Conservation (phyloP, 2,113 vertebrate species). For the Ascaphus truei region DNA sequence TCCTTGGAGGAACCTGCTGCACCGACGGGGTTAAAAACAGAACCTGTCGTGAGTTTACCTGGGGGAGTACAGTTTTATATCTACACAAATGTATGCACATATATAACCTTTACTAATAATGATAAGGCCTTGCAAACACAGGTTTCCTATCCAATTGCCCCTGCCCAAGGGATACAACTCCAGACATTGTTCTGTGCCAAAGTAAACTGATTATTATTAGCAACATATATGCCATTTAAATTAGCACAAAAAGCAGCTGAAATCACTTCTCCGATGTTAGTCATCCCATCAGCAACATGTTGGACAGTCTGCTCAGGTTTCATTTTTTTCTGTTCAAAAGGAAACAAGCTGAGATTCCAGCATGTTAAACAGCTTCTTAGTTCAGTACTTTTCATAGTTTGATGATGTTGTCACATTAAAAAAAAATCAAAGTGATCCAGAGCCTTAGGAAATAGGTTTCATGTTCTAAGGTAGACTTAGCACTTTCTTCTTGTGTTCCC, state of each 20-base stretch:
- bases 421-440: not conserved
- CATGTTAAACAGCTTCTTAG: not conserved
- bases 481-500: constrained; percentile 1
- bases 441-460: not conserved
- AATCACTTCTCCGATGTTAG: not conserved
- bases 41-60: too few relatives aligned
- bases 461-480: constrained; percentile 10
- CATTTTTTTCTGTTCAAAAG: not conserved
- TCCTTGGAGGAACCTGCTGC: too few relatives aligned
- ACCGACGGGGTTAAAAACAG: too few relatives aligned
- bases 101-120: not conserved
- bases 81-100: too few relatives aligned
- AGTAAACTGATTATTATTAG: constrained; percentile 1
- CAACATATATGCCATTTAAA: not conserved
- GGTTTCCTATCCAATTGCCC: not conserved
- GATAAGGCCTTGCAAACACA: too few relatives aligned
- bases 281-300: not conserved
- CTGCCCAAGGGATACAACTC: not conserved
- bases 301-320: not conserved
- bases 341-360: not conserved
- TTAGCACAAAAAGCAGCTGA: not conserved
- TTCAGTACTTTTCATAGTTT: not conserved
- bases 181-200: constrained; percentile 3
- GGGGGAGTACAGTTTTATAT: too few relatives aligned
- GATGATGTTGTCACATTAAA: not conserved